These are phyloP conservation scores for Denticeps clupeoides DNA, from an alignment of 2,797 vertebrate genomes.

Conservation along the genomic window DNA sequence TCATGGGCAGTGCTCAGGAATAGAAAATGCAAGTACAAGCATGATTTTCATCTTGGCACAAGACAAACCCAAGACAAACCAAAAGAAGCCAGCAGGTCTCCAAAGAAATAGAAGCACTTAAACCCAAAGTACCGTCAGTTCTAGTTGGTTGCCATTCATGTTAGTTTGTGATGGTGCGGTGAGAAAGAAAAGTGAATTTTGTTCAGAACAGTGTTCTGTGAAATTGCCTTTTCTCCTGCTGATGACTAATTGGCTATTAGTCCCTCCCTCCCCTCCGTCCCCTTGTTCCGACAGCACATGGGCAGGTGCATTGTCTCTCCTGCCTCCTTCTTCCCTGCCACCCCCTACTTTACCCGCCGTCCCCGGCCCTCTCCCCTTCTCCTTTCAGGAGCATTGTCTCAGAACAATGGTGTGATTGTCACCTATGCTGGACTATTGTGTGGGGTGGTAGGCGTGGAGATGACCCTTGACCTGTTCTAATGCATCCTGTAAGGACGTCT, in stretches of 20 bases:
- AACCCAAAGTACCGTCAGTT: too few relatives aligned
- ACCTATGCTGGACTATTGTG: constrained; percentile 49
- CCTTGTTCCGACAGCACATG: neutral
- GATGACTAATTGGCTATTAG: neutral
- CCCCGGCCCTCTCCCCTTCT: constrained; percentile 26
- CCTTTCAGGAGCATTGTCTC: constrained; percentile 50
- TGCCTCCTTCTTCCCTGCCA: neutral
- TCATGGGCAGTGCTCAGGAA: too few relatives aligned
- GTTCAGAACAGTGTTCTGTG: too few relatives aligned
- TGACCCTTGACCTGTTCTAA: constrained; percentile 39
- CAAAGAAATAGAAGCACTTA: too few relatives aligned
- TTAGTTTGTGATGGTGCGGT: too few relatives aligned
- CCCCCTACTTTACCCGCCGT: constrained; percentile 4
- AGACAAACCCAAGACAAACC: too few relatives aligned
- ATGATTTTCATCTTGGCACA: too few relatives aligned
- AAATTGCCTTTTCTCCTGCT: too few relatives aligned
- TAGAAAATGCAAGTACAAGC: too few relatives aligned
- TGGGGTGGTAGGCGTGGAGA: constrained; percentile 36
- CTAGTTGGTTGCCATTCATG: too few relatives aligned
- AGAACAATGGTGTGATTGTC: constrained; percentile 52
- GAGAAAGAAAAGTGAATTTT: too few relatives aligned
- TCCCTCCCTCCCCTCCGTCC: neutral
- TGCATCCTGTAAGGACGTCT: neutral
- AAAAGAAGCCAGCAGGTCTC: too few relatives aligned
- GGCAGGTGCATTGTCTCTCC: neutral